Evolutionary conservation across 2,888 invertebrate species (phyloP), one percentile per base, ranked within the genome.

Genomic region (Anoncus sp.): DNA sequence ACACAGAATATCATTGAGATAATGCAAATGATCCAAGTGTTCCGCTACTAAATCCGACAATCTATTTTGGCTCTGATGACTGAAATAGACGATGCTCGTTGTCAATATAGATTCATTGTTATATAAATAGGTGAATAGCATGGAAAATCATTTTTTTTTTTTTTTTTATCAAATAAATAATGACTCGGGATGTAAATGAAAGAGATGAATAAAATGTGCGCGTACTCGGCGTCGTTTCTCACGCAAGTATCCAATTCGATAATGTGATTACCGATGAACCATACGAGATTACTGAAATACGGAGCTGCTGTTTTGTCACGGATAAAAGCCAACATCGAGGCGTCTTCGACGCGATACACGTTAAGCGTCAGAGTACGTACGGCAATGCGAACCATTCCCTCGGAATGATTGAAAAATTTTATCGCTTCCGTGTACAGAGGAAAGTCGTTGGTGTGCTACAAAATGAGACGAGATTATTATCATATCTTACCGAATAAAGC

Each of bases 341-440:
- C 95, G 91, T 98, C 98, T 87, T 98, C 97, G 40, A 99, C 98
- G 92, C 94, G 93, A 89, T 98, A 99, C 0, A 99, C 99, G 92
- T 99, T 99, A 49, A 99, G 93, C 0, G 99, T 98, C 80, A 99
- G 94, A 12, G 99, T 99, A 76, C 99, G 93, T 14, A 99, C 99
- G 2, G 99, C 99, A 85, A 99, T 99, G 59, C 99, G 94, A 40
- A 99, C 99, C 99, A 99, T 99, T 43, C 98, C 97, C 92, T 99
- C 99, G 0, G 97, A 96, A 92, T 99, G 99, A 91, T 99, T 99
- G 92, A 99, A 99, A 92, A 99, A 99, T 92, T 99, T 99, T 79
- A 99, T 98, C 40, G 99, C 99, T 92, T 99, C 99, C 2, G 99
- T 99, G 90, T 99, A 99, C 18, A 99, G 93, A 6, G 99, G 99